phyloP scores from a whole-genome alignment of 2,888 invertebrate genomes.

The Idaea aversata region DNA sequence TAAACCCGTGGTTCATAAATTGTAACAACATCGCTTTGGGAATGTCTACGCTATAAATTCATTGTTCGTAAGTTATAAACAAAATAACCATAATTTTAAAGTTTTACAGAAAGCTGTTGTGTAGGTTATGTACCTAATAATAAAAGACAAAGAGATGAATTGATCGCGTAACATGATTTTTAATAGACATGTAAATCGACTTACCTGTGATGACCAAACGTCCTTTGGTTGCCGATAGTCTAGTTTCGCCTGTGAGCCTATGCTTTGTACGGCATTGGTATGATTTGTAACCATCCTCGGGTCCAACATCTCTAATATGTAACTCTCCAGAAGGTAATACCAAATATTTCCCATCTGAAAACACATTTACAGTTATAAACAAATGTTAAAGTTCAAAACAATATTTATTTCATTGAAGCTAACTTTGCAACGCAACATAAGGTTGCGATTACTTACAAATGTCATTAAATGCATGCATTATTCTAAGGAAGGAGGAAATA shows the following conservation, averaged over 20 bases:
- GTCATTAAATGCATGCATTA: constrained; percentile 60
- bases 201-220: constrained; percentile 97
- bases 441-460: constrained; percentile 73
- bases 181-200: constrained; percentile 45
- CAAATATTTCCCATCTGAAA: constrained; percentile 95
- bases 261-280: constrained; percentile 97
- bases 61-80: constrained; percentile 14
- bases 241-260: constrained; percentile 94
- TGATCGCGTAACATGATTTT: constrained; percentile 29
- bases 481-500: constrained; percentile 79
- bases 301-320: constrained; percentile 96
- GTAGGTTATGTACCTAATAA: neutral
- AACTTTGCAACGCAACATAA: constrained; percentile 52
- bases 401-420: constrained; percentile 1
- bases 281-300: constrained; percentile 95
- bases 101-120: neutral
- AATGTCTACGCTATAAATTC: constrained; percentile 38
- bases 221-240: constrained; percentile 95
- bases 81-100: constrained; percentile 11
- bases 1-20: neutral
- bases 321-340: constrained; percentile 97
- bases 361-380: constrained; percentile 23
- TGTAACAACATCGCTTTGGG: constrained; percentile 21
- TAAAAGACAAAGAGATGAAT: constrained; percentile 28
- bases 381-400: constrained; percentile 6